phyloP scores from a whole-genome alignment of 2,888 invertebrate genomes.

The Gymnocheta viridis region DNA sequence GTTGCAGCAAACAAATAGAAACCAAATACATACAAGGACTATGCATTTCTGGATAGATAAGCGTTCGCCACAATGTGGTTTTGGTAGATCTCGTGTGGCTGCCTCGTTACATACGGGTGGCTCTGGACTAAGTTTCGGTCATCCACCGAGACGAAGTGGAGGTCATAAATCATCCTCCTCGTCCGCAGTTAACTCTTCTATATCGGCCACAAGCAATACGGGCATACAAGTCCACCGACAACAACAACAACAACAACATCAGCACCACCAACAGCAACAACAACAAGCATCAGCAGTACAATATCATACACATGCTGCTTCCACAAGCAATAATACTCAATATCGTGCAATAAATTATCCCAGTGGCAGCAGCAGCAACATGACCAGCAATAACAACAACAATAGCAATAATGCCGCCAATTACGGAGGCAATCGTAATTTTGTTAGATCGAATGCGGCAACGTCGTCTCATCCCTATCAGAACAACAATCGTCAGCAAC shows the following conservation, averaged over 20 bases:
- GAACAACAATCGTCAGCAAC: slow-evolving; percentile 59
- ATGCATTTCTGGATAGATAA: slow-evolving; percentile 96
- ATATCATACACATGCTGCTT: slow-evolving; percentile 59
- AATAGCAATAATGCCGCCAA: slow-evolving; percentile 63
- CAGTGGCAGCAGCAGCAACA: slow-evolving; percentile 69
- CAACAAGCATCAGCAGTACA: slow-evolving; percentile 66
- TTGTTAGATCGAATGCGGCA: slow-evolving; percentile 61
- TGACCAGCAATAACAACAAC: slow-evolving; percentile 73
- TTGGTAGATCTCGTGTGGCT: slow-evolving; percentile 88
- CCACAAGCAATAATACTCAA: slow-evolving; percentile 39
- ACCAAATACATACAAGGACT: background rate
- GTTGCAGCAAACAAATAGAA: background rate
- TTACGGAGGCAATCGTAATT: slow-evolving; percentile 68
- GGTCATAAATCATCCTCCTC: slow-evolving; percentile 74
- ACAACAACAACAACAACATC: slow-evolving; percentile 71
- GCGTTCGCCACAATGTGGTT: slow-evolving; percentile 89
- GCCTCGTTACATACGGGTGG: slow-evolving; percentile 85
- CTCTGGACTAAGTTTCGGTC: slow-evolving; percentile 83
- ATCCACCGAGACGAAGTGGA: slow-evolving; percentile 82
- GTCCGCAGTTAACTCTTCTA: slow-evolving; percentile 72
- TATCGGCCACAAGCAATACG: slow-evolving; percentile 51
- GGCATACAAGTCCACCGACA: slow-evolving; percentile 85
- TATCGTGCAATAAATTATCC: slow-evolving; percentile 63
- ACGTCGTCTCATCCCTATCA: slow-evolving; percentile 61
- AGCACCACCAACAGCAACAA: slow-evolving; percentile 72